A percentile compares a stretch with the other conserved stretches of the same genome.
phyloP scores from a whole-genome alignment of 2,888 invertebrate genomes.

The Euclidia mi region DNA sequence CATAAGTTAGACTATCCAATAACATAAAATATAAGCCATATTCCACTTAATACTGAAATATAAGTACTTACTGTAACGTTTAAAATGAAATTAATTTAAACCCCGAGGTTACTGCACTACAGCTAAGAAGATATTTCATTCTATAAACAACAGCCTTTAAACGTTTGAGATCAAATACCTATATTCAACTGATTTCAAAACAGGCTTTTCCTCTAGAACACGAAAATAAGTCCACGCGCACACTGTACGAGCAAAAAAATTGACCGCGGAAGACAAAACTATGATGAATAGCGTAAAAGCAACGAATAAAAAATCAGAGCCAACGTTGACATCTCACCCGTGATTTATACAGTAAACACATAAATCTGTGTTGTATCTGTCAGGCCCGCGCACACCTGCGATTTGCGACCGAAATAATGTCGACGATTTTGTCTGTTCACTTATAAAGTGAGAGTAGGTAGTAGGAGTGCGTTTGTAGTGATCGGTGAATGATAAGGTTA shows the following conservation, averaged over 20 bases:
- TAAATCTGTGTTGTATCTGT: constrained; percentile 90
- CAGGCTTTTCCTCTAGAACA: constrained; percentile 5
- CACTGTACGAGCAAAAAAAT: constrained; percentile 45
- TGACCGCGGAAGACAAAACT: constrained; percentile 79
- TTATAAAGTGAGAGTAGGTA: too few relatives aligned
- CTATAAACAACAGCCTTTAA: too few relatives aligned
- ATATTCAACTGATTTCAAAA: not conserved
- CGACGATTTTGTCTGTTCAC: constrained; percentile 23
- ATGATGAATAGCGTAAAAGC: constrained; percentile 78
- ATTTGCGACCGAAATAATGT: constrained; percentile 58
- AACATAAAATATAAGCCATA: too few relatives aligned
- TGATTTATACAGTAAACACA: constrained; percentile 90
- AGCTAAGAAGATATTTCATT: too few relatives aligned
- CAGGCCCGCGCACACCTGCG: constrained; percentile 64
- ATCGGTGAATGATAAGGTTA: too few relatives aligned
- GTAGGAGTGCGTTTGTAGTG: too few relatives aligned
- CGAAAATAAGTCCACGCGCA: constrained; percentile 25
- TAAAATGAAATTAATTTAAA: too few relatives aligned
- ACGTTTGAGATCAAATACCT: too few relatives aligned
- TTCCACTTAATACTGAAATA: too few relatives aligned
- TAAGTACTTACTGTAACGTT: too few relatives aligned
- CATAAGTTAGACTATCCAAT: too few relatives aligned
- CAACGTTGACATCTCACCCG: constrained; percentile 73
- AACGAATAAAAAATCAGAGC: constrained; percentile 79
- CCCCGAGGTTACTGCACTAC: too few relatives aligned